These are phyloP conservation scores for Crotalus adamanteus DNA, from an alignment of 2,797 vertebrate species.

Conservation along the genomic window DNA sequence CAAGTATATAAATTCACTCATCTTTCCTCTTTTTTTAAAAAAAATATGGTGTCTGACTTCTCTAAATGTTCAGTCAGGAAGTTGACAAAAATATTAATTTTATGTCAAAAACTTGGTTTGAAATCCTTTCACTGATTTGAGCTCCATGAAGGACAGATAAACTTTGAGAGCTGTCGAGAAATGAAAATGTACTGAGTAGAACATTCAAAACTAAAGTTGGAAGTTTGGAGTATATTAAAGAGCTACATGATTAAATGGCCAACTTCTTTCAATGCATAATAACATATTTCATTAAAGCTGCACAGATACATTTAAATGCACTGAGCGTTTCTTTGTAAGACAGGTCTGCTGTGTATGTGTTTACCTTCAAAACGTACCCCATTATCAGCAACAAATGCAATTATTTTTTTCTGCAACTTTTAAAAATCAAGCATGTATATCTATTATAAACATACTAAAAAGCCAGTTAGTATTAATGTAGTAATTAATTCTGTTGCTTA, in stretches of 20 bases:
- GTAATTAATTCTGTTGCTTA: neutral
- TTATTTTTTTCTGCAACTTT: slow-evolving; percentile 35
- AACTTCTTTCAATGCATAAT: slow-evolving; percentile 54
- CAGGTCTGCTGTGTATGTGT: neutral
- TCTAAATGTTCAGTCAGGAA: slow-evolving; percentile 19
- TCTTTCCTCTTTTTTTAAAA: neutral
- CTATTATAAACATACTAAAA: neutral
- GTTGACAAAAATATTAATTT: slow-evolving; percentile 28
- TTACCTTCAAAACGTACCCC: slow-evolving; percentile 60
- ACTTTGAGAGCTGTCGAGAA: slow-evolving; percentile 23
- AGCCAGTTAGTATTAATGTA: neutral
- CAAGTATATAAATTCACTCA: neutral
- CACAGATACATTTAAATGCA: slow-evolving; percentile 59
- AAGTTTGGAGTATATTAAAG: slow-evolving; percentile 31
- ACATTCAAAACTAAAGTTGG: slow-evolving; percentile 14
- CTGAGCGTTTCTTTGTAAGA: slow-evolving; percentile 32
- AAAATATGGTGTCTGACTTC: neutral
- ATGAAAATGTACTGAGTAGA: slow-evolving; percentile 29
- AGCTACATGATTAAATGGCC: slow-evolving; percentile 46
- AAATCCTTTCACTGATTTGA: slow-evolving; percentile 15
- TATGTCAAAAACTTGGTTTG: slow-evolving; percentile 23
- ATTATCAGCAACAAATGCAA: slow-evolving; percentile 59
- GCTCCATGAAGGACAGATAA: slow-evolving; percentile 18
- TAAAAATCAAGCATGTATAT: slow-evolving; percentile 48
- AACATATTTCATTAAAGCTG: slow-evolving; percentile 60